phyloP scores from a whole-genome alignment of 2,888 invertebrate genomes.

The Endomychus coccineus region DNA sequence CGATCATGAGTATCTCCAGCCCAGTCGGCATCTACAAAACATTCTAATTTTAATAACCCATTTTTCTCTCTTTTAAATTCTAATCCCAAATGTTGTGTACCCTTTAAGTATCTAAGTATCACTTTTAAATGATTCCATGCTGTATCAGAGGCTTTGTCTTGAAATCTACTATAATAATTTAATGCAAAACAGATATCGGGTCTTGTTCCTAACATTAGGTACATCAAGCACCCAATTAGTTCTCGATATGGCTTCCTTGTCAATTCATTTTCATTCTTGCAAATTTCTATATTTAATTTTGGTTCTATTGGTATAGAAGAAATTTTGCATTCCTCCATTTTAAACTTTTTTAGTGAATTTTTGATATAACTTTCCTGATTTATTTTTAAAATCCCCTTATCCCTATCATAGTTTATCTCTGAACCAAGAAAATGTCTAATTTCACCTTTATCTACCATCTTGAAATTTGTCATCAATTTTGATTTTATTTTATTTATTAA shows the following conservation, averaged over 20 bases:
- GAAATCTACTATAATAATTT: slow-evolving; percentile 18
- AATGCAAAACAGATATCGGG: slow-evolving; percentile 17
- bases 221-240: slow-evolving; percentile 20
- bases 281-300: slow-evolving; percentile 7
- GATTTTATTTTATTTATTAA: slow-evolving; percentile 6
- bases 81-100: slow-evolving; percentile 13
- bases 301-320: slow-evolving; percentile 7
- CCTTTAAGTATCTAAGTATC: slow-evolving; percentile 20
- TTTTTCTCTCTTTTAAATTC: slow-evolving; percentile 9
- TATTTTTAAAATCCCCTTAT: slow-evolving; percentile 8
- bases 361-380: slow-evolving; percentile 3
- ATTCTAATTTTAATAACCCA: slow-evolving; percentile 10
- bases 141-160: slow-evolving; percentile 13
- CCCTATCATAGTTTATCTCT: no score
- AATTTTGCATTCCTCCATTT: slow-evolving; percentile 4
- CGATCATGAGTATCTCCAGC: slow-evolving; percentile 24
- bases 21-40: slow-evolving; percentile 32
- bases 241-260: slow-evolving; percentile 16
- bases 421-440: no score
- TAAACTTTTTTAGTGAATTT: slow-evolving; percentile 5
- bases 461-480: slow-evolving; percentile 7
- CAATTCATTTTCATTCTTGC: background rate
- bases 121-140: slow-evolving; percentile 19
- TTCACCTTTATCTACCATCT: slow-evolving; percentile 10
- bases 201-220: slow-evolving; percentile 15